These are phyloP conservation scores for Zeuzera pyrina DNA, from an alignment of 2,888 invertebrate species.

Conservation along the genomic window DNA sequence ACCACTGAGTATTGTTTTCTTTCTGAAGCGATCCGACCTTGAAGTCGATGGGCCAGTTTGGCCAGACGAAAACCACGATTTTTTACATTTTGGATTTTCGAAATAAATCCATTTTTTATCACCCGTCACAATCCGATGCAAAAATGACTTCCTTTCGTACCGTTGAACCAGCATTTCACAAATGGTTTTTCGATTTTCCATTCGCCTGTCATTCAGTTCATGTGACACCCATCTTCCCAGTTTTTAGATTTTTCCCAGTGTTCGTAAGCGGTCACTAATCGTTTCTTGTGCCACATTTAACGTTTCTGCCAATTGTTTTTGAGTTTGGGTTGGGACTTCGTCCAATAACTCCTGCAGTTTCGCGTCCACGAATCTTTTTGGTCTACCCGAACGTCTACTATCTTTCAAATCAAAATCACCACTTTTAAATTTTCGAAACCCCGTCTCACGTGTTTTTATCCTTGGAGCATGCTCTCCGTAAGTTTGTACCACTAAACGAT, in stretches of 20 bases:
- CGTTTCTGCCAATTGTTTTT: neutral
- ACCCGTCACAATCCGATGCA: constrained; percentile 1
- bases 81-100: neutral
- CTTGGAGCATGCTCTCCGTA: constrained; percentile 11
- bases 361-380: neutral
- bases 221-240: constrained; percentile 1
- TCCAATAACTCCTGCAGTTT: neutral
- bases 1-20: neutral
- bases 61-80: neutral
- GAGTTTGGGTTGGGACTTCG: constrained; percentile 1
- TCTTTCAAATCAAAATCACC: constrained; percentile 7
- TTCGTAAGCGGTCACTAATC: neutral
- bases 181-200: constrained; percentile 1
- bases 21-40: neutral
- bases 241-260: neutral
- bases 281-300: neutral
- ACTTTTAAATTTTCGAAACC: constrained; percentile 9
- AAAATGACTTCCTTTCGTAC: neutral
- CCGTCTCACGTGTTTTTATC: neutral
- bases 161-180: neutral
- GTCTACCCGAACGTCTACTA: constrained; percentile 1
- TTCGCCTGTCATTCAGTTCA: neutral
- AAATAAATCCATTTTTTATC: neutral
- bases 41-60: neutral
- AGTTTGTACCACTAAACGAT: constrained; percentile 9